A percentile compares a stretch with the other conserved stretches of the same genome.
phyloP scores from a whole-genome alignment of 2,888 invertebrate genomes.

The Leucoma salicis region DNA sequence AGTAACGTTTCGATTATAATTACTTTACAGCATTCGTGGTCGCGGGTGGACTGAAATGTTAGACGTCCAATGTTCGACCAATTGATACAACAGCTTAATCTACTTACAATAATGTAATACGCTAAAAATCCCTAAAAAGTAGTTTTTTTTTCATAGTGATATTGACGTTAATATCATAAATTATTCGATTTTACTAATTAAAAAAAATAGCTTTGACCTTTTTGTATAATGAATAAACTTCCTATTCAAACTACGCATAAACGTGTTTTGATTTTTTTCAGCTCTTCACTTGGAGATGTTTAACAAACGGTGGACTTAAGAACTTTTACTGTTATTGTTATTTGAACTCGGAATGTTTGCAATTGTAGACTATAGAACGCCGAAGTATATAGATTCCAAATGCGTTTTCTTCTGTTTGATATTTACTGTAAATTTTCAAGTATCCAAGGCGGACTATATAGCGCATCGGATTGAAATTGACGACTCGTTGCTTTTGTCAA shows the following conservation, averaged over 20 bases:
- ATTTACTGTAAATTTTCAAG: slow-evolving; percentile 30
- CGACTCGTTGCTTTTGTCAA: too few species aligned
- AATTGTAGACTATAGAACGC: slow-evolving; percentile 27
- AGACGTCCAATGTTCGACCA: too few species aligned
- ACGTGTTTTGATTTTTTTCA: slow-evolving; percentile 1
- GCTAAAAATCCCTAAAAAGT: too few species aligned
- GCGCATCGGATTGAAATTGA: too few species aligned
- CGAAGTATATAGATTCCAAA: slow-evolving; percentile 38
- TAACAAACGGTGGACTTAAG: slow-evolving; percentile 38
- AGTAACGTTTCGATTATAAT: too few species aligned
- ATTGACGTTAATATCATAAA: too few species aligned
- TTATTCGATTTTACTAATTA: background rate
- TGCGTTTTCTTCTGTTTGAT: slow-evolving; percentile 30
- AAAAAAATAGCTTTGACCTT: background rate
- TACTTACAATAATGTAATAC: too few species aligned
- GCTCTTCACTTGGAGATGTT: slow-evolving; percentile 19
- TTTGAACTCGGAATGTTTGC: slow-evolving; percentile 42
- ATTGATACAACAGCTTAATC: too few species aligned
- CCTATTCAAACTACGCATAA: background rate
- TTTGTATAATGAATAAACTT: background rate
- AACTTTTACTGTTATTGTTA: slow-evolving; percentile 48
- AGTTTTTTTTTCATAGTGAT: too few species aligned
- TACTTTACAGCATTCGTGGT: too few species aligned
- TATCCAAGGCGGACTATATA: slow-evolving; percentile 2
- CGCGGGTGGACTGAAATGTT: too few species aligned